phyloP scores from a whole-genome alignment of 2,797 vertebrate genomes.

The Sphenodon punctatus region DNA sequence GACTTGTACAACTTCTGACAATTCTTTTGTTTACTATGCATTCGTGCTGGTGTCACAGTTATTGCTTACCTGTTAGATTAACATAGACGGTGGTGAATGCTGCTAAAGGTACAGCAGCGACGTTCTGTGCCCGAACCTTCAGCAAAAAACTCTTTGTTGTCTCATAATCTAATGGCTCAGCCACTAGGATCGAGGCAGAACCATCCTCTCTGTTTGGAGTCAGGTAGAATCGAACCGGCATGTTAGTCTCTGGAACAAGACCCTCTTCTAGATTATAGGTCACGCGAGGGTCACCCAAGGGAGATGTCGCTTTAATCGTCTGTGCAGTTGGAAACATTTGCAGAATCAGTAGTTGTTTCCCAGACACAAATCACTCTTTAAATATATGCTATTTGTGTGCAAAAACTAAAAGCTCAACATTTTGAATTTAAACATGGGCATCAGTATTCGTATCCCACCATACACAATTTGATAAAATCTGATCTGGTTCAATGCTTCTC shows the following conservation, averaged over 20 bases:
- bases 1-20: neutral
- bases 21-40: neutral
- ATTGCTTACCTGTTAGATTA: conserved; percentile 84
- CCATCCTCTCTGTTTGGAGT: conserved; percentile 88
- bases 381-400: neutral
- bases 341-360: neutral
- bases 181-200: conserved; percentile 87
- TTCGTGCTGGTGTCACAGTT: neutral
- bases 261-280: conserved; percentile 89
- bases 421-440: too few species aligned
- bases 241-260: conserved; percentile 89
- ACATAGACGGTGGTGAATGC: conserved; percentile 83
- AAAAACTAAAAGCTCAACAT: neutral
- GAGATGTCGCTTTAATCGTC: conserved; percentile 86
- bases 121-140: conserved; percentile 86
- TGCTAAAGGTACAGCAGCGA: conserved; percentile 86
- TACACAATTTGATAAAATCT: neutral
- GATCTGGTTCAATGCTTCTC: neutral
- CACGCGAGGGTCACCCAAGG: conserved; percentile 86
- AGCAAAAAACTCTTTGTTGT: conserved; percentile 85
- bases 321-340: conserved; percentile 51
- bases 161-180: conserved; percentile 89
- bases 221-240: conserved; percentile 89
- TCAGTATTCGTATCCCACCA: too few species aligned
- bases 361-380: neutral